These are phyloP conservation scores for Deroplatys truncata DNA, from an alignment of 2,888 invertebrate species.

Conservation along the genomic window DNA sequence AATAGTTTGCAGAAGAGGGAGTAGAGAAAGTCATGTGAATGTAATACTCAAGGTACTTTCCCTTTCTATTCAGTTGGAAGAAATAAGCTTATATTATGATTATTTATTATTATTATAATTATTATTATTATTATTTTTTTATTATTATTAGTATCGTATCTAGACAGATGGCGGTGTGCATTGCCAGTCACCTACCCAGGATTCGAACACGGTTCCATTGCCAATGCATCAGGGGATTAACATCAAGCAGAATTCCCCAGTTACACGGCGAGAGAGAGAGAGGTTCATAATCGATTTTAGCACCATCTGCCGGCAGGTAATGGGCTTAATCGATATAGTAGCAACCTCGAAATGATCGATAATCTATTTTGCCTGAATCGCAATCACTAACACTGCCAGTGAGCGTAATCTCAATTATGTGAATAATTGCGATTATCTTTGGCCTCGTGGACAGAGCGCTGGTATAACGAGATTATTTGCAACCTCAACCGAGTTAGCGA, in stretches of 20 bases:
- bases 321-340: slow-evolving; percentile 6
- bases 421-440: slow-evolving; percentile 13
- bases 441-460: slow-evolving; percentile 9
- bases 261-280: background rate
- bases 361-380: background rate
- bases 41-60: too few species aligned
- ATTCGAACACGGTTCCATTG: background rate
- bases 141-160: too few species aligned
- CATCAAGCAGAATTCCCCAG: background rate
- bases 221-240: background rate
- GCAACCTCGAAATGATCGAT: slow-evolving; percentile 1
- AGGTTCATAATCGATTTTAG: slow-evolving; percentile 9
- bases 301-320: slow-evolving; percentile 8
- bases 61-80: too few species aligned
- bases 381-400: background rate
- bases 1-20: too few species aligned
- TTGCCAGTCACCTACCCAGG: background rate
- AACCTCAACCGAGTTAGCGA: slow-evolving; percentile 16
- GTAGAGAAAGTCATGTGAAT: too few species aligned
- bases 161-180: background rate
- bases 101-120: too few species aligned
- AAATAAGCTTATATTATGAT: too few species aligned
- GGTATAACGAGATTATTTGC: slow-evolving; percentile 5
- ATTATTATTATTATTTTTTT: too few species aligned
- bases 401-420: slow-evolving; percentile 5